Conservation (phyloP, 2,113 vertebrate genomes). For the Podarcis raffonei region DNA sequence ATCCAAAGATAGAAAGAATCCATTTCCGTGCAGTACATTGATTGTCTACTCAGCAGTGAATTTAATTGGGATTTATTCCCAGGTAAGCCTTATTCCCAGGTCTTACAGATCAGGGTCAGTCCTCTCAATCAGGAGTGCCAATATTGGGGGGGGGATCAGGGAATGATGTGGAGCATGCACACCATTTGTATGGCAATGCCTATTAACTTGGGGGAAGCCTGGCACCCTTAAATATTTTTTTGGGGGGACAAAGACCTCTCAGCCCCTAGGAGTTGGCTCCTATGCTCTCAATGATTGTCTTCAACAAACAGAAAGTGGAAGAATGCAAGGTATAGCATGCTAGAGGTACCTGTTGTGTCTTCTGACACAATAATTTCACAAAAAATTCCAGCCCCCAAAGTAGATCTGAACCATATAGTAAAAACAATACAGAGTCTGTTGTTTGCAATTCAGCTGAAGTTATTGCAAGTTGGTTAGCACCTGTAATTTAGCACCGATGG, state of each 20-base stretch:
- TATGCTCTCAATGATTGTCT: too few relatives aligned
- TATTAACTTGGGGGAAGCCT: too few relatives aligned
- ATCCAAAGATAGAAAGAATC: neutral
- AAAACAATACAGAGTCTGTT: neutral
- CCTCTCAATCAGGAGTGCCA: too few relatives aligned
- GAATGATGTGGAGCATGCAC: too few relatives aligned
- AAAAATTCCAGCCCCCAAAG: neutral
- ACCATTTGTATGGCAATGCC: too few relatives aligned
- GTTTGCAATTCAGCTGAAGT: neutral
- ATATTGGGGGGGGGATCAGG: too few relatives aligned
- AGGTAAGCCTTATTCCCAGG: neutral
- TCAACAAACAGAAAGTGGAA: neutral
- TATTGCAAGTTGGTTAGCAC: conserved; percentile 49
- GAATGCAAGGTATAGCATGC: neutral
- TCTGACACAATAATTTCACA: neutral
- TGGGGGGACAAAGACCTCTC: too few relatives aligned
- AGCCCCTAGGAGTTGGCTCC: too few relatives aligned
- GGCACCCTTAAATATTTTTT: too few relatives aligned
- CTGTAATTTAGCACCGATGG: conserved; percentile 71
- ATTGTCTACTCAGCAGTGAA: neutral
- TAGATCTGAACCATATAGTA: neutral
- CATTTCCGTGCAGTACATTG: neutral
- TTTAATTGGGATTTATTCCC: neutral
- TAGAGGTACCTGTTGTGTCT: neutral
- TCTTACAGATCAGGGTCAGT: neutral